A percentile compares a stretch with the other conserved stretches of the same genome.
Evolutionary conservation across 2,797 vertebrate genomes (phyloP).

Genomic region (Dromococcyx pavoninus): DNA sequence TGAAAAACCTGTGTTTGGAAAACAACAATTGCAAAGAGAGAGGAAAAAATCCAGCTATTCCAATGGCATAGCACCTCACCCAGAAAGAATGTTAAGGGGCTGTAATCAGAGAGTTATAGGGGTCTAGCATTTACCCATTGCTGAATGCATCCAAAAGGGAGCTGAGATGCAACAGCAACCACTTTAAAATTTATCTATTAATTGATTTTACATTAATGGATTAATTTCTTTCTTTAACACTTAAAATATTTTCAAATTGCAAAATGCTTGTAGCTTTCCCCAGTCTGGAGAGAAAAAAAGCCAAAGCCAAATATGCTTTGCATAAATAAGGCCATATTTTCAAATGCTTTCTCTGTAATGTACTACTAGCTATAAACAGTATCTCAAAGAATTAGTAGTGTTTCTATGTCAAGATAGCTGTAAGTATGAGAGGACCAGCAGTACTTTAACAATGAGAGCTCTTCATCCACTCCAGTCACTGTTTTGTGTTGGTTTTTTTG

Average conservation of each 20-base stretch:
- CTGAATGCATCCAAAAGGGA: not conserved
- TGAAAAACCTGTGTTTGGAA: not conserved
- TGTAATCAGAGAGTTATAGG: not conserved
- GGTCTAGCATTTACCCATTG: not conserved
- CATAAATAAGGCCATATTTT: not conserved
- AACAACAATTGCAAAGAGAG: constrained; percentile 5
- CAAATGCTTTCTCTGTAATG: not conserved
- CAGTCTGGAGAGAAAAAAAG: constrained; percentile 8
- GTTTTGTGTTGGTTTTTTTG: not conserved
- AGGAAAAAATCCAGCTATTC: not conserved
- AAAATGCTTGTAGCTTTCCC: not conserved
- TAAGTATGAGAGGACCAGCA: not conserved
- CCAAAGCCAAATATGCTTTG: not conserved
- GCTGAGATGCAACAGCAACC: not conserved
- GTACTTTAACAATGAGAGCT: not conserved
- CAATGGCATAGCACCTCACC: not conserved
- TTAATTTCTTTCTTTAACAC: not conserved
- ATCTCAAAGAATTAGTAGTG: not conserved
- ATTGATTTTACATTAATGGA: too few species aligned
- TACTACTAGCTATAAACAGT: not conserved
- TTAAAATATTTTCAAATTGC: not conserved
- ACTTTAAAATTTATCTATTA: not conserved
- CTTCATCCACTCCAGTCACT: not conserved
- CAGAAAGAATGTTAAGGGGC: not conserved
- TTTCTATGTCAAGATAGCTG: not conserved